phyloP scores from a whole-genome alignment of 2,888 invertebrate species.

The Horisme vitalbata region DNA sequence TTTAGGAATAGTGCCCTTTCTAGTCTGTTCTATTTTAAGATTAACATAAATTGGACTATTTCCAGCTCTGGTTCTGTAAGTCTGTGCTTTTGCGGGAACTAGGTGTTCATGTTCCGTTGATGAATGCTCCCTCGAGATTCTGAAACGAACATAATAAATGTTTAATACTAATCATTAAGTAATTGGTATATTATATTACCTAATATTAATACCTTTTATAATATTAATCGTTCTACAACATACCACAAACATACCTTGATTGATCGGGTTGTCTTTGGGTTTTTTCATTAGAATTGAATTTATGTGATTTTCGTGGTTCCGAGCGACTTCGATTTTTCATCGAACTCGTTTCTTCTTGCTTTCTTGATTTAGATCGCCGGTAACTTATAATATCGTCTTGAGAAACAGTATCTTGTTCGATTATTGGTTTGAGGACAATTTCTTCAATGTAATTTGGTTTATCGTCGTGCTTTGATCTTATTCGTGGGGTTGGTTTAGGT shows the following conservation, averaged over 20 bases:
- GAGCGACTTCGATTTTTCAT: slow-evolving; percentile 59
- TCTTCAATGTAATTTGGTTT: slow-evolving; percentile 46
- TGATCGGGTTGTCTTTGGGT: slow-evolving; percentile 33
- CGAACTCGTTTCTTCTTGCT: slow-evolving; percentile 42
- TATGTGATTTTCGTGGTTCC: slow-evolving; percentile 60
- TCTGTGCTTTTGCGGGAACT: slow-evolving; percentile 11
- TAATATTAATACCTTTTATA: not conserved
- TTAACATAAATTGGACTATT: slow-evolving; percentile 49
- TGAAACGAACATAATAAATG: slow-evolving; percentile 24
- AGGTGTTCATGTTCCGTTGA: slow-evolving; percentile 29
- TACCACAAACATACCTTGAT: slow-evolving; percentile 42
- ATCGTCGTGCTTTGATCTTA: slow-evolving; percentile 56
- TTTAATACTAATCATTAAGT: no score
- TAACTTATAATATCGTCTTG: slow-evolving; percentile 33
- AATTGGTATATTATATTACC: no score
- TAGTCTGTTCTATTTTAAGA: slow-evolving; percentile 33
- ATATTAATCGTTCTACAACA: not conserved
- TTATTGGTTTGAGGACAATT: slow-evolving; percentile 56
- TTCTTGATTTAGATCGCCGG: slow-evolving; percentile 52
- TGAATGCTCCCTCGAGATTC: slow-evolving; percentile 29
- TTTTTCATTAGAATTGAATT: slow-evolving; percentile 38
- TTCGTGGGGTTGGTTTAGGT: slow-evolving; percentile 63
- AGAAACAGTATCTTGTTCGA: slow-evolving; percentile 50
- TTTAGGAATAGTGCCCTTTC: slow-evolving; percentile 31
- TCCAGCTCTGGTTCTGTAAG: slow-evolving; percentile 29